A percentile compares a stretch with the other conserved stretches of the same genome.
Evolutionary conservation across 2,797 vertebrate genomes (phyloP).

Genomic region (Chromobotia macracanthus): DNA sequence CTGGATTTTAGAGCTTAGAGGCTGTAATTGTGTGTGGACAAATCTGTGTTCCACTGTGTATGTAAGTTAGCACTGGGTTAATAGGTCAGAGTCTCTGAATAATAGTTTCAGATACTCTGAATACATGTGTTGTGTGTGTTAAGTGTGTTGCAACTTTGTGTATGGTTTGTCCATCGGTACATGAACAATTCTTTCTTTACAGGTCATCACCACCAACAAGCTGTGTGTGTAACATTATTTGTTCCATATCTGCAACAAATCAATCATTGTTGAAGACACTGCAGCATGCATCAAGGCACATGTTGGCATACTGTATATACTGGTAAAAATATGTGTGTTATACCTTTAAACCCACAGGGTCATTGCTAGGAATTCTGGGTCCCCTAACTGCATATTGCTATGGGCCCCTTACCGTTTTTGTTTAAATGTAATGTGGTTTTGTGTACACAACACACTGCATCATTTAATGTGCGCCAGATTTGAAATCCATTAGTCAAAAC

Average conservation of each 20-base stretch:
- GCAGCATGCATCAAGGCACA: background rate
- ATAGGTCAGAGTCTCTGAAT: constrained; percentile 69
- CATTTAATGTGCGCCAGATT: too few relatives aligned
- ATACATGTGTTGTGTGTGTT: constrained; percentile 45
- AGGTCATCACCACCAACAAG: constrained; percentile 54
- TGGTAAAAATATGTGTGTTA: background rate
- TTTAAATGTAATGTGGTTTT: background rate
- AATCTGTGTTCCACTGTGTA: constrained; percentile 66
- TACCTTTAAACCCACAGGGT: background rate
- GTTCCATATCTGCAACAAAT: constrained; percentile 62
- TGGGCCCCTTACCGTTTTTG: background rate
- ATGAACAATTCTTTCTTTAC: constrained; percentile 57
- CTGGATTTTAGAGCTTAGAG: constrained; percentile 40
- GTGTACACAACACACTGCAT: too few relatives aligned
- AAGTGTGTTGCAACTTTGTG: background rate
- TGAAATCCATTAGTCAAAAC: too few relatives aligned
- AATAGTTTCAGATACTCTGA: constrained; percentile 42
- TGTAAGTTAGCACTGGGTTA: constrained; percentile 71
- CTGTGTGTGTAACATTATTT: constrained; percentile 65
- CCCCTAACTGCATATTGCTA: background rate
- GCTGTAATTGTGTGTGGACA: constrained; percentile 57
- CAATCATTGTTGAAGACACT: background rate
- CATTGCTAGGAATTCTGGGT: background rate
- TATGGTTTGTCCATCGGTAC: constrained; percentile 7
- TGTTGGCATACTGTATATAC: background rate